Evolutionary conservation across 2,797 vertebrate species (phyloP).

Genomic region (Syngnathus acus): DNA sequence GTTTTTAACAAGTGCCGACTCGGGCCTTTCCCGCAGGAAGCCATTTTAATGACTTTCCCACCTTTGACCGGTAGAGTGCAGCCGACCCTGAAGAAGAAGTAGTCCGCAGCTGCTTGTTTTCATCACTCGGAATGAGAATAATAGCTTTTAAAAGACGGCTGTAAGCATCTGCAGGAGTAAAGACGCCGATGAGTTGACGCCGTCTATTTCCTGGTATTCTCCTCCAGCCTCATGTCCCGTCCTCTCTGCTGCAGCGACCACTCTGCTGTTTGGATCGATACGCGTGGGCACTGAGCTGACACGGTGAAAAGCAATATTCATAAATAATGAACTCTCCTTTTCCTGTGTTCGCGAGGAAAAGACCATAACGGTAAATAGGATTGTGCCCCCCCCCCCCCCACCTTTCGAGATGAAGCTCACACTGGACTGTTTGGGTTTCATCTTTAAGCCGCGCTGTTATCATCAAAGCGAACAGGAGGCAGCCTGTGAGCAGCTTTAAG

Average conservation of each 20-base stretch:
- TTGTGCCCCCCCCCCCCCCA: not conserved
- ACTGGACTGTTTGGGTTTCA: slow-evolving; percentile 25
- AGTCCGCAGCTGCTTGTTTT: not conserved
- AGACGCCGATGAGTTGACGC: not conserved
- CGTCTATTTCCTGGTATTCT: slow-evolving; percentile 9
- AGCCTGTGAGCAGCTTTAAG: slow-evolving; percentile 25
- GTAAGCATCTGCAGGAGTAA: not conserved
- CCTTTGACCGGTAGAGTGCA: slow-evolving; percentile 3
- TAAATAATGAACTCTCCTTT: slow-evolving; percentile 69
- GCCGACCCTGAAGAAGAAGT: slow-evolving; percentile 24
- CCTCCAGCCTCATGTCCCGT: slow-evolving; percentile 15
- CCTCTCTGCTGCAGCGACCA: slow-evolving; percentile 34
- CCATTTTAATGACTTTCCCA: not conserved
- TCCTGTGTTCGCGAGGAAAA: slow-evolving; percentile 27
- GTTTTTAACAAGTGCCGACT: not conserved
- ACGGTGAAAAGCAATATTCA: slow-evolving; percentile 74
- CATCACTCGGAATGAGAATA: not conserved
- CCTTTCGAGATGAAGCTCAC: not conserved
- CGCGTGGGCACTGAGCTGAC: slow-evolving; percentile 59
- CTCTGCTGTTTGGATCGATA: slow-evolving; percentile 64
- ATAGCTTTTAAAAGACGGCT: not conserved
- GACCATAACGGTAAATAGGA: slow-evolving; percentile 20
- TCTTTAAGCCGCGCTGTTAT: slow-evolving; percentile 36
- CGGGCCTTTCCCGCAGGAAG: slow-evolving; percentile 9
- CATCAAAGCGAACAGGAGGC: slow-evolving; percentile 23